phyloP scores from a whole-genome alignment of 2,113 vertebrate species.

The Catharus fuscescens region DNA sequence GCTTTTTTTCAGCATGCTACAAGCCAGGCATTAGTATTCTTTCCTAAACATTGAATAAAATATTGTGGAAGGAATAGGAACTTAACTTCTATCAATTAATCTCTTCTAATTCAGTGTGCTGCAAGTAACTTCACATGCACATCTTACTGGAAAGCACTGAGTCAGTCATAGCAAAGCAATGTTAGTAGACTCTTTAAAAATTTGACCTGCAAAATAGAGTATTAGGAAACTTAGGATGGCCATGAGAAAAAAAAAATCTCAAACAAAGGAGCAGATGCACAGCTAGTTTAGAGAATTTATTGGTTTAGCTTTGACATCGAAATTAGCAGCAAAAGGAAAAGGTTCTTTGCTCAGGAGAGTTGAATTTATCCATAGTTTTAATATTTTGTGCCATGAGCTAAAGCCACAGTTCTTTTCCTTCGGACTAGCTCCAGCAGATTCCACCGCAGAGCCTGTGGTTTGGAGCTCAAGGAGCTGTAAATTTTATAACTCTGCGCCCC shows the following conservation, averaged over 20 bases:
- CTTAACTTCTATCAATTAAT: not conserved
- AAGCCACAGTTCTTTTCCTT: not conserved
- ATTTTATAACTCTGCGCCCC: conserved; percentile 79
- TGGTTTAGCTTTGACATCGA: conserved; percentile 44
- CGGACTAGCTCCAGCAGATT: conserved; percentile 49
- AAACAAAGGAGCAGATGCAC: conserved; percentile 18
- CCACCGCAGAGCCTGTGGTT: conserved; percentile 63
- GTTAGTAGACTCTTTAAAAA: not conserved
- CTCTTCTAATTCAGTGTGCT: not conserved
- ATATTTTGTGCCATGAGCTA: not conserved
- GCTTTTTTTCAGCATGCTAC: not conserved
- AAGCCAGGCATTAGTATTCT: not conserved
- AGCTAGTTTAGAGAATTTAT: conserved; percentile 16
- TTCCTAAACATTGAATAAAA: not conserved
- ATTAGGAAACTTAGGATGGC: not conserved
- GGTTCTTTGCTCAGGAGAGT: conserved; percentile 23
- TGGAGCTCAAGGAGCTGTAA: conserved; percentile 76
- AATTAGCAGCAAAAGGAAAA: conserved; percentile 48
- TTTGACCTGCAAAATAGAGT: not conserved
- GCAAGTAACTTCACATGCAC: not conserved
- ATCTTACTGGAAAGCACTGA: not conserved
- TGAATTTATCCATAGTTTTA: conserved; percentile 55
- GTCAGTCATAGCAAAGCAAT: not conserved
- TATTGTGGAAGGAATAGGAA: not conserved
- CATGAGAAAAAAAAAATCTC: not conserved